These are phyloP conservation scores for Spisula solida DNA, from an alignment of 2,888 invertebrate species.

Conservation along the genomic window DNA sequence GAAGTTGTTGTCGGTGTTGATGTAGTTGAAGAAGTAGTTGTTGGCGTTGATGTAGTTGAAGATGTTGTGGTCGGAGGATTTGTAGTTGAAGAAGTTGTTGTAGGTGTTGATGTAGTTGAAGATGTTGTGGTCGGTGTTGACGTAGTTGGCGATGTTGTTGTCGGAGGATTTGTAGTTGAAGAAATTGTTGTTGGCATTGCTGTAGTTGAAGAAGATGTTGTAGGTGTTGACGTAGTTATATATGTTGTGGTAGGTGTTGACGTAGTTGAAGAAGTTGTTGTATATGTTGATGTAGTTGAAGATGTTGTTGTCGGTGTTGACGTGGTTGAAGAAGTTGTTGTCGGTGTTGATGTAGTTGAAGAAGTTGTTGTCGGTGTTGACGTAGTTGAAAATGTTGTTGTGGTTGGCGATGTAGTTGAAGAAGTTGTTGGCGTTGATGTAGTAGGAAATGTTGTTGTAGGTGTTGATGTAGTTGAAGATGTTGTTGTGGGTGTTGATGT, in stretches of 20 bases:
- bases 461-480: background rate
- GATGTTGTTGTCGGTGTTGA: background rate
- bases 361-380: background rate
- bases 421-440: background rate
- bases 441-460: background rate
- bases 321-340: too few relatives aligned
- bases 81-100: too few relatives aligned
- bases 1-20: too few relatives aligned
- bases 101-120: background rate
- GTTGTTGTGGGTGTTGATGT: too few relatives aligned
- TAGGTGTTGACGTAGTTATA: background rate
- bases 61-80: too few relatives aligned
- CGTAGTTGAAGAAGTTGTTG: background rate
- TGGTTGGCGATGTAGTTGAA: background rate
- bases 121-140: background rate
- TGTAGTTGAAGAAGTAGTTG: too few relatives aligned
- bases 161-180: background rate
- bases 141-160: background rate
- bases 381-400: background rate
- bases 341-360: background rate
- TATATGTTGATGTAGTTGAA: background rate
- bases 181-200: background rate
- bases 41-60: too few relatives aligned
- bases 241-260: too few relatives aligned
- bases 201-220: background rate